Evolutionary conservation across 2,797 vertebrate species (phyloP), one percentile per base, ranked within the genome.

Genomic region (Parauchenoglanis ngamensis): DNA sequence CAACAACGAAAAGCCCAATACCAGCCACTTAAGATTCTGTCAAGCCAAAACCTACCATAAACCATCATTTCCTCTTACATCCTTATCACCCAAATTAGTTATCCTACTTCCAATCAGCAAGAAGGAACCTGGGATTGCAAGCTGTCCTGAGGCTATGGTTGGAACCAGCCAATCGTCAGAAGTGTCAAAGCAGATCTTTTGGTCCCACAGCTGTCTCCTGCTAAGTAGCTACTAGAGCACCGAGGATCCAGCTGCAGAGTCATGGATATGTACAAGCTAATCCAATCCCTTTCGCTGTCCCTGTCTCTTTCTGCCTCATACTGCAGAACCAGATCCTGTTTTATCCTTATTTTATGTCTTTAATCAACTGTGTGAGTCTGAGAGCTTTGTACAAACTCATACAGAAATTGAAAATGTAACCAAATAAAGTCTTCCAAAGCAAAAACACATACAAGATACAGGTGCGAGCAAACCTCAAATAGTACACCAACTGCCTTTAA

Each of bases 191-290:
- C 63, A 57, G 52, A 70, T 28, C 31, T 52, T 72, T 67, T 54
- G 25, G 49, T 85, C 89, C 89, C 89, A 85, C 90, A 91, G 91
- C 93, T 92, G 90, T 91, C 88, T 61, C 90, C 72, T 56, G 23
- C 83, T 89, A 92, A 90, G 87, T 92, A 92, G 90, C 90, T 92
- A 90, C 91, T 88, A 84, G 40, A 61, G 77, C 59, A 59, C 61
- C 57, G 63, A 81, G 19, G 68, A 87, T 57, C 83, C 90, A 87
- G 65, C 21, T 73, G 85, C 90, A 92, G 84, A 85, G 90, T 79
- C 87, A 88, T 85, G 88, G 85, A 91, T 82, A 84, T 87, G 86
- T 88, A 90, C 90, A 90, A 85, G 90, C 87, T 86, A 91, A 93
- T 91, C 84, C 70, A 28, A 44, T 28, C 85, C 31, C 40, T 35